phyloP scores from a whole-genome alignment of 2,888 invertebrate genomes.

The Allophyes oxyacanthae region DNA sequence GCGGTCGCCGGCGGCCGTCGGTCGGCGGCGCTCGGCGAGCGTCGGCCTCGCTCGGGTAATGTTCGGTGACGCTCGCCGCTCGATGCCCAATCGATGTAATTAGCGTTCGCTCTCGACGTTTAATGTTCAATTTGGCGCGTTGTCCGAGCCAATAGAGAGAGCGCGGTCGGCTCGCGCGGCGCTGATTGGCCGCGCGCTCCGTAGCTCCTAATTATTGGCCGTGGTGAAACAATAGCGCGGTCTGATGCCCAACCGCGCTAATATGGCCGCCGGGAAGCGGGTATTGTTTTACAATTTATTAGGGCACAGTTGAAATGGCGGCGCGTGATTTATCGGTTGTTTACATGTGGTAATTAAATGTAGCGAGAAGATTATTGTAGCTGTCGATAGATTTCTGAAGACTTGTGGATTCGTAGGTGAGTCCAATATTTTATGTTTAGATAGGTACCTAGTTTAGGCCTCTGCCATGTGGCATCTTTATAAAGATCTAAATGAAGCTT shows the following conservation, averaged over 20 bases:
- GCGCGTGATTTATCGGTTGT: constrained; percentile 64
- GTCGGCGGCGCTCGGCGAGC: constrained; percentile 31
- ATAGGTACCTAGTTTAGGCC: too few species aligned
- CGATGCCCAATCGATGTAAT: constrained; percentile 77
- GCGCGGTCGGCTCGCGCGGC: constrained; percentile 60
- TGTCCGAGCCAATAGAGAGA: constrained; percentile 69
- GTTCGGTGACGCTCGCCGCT: constrained; percentile 35
- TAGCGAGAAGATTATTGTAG: constrained; percentile 1
- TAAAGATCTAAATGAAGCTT: too few species aligned
- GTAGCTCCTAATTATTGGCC: constrained; percentile 80
- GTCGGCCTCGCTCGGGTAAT: constrained; percentile 33
- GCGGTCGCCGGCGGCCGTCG: constrained; percentile 44
- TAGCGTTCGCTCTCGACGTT: constrained; percentile 65
- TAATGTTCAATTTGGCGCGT: constrained; percentile 69
- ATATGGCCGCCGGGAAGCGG: constrained; percentile 71
- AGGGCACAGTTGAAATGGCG: constrained; percentile 75
- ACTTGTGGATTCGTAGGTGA: constrained; percentile 7
- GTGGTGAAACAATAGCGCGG: constrained; percentile 71
- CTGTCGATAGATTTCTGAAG: neutral
- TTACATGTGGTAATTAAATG: constrained; percentile 36
- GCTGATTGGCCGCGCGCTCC: constrained; percentile 72
- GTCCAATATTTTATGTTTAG: neutral
- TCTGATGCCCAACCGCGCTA: constrained; percentile 65
- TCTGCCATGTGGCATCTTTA: too few species aligned
- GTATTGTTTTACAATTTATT: constrained; percentile 70